These are phyloP conservation scores for Cancer borealis DNA, from an alignment of 2,888 invertebrate genomes.

Conservation along the genomic window DNA sequence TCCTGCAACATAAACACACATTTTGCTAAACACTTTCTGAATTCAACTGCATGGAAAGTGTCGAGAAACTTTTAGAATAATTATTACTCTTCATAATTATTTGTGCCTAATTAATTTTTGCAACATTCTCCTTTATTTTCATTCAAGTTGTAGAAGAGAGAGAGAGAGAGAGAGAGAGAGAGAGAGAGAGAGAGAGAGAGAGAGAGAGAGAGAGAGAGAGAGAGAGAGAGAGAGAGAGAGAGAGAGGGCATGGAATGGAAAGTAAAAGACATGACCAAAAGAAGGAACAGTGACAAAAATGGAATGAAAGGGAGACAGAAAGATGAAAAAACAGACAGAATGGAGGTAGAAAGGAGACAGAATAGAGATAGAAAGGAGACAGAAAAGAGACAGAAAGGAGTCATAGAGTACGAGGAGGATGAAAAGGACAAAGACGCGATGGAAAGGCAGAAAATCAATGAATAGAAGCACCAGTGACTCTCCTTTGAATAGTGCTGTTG, in stretches of 20 bases:
- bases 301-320: no score
- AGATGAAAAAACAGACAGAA: no score
- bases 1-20: neutral
- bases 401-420: neutral
- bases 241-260: neutral
- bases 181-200: constrained; percentile 11
- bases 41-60: neutral
- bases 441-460: neutral
- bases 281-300: neutral
- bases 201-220: constrained; percentile 16
- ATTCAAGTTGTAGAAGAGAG: neutral
- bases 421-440: constrained; percentile 1
- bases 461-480: neutral
- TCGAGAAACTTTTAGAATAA: neutral
- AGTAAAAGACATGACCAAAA: neutral
- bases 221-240: constrained; percentile 20
- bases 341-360: no score
- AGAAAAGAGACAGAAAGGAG: no score
- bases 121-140: neutral
- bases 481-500: neutral
- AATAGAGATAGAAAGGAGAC: no score
- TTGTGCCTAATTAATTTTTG: neutral
- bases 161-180: constrained; percentile 1
- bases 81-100: neutral
- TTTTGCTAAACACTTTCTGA: neutral